phyloP scores from a whole-genome alignment of 1,140 invertebrate species.

The Metopolophium dirhodum region DNA sequence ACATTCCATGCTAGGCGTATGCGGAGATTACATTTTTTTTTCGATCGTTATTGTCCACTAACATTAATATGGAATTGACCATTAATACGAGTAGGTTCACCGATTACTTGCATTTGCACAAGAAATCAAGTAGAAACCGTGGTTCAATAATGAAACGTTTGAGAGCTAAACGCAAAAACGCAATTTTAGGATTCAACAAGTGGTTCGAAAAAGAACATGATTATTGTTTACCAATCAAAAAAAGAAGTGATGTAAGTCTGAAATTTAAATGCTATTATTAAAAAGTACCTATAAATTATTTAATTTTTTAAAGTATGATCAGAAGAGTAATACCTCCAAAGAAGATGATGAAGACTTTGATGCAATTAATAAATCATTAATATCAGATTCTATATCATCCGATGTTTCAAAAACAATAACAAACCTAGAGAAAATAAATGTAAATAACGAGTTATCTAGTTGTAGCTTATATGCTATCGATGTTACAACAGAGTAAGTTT shows the following conservation, averaged over 20 bases:
- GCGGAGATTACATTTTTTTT: not conserved
- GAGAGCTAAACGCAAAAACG: not conserved
- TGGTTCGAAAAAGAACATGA: conserved; percentile 46
- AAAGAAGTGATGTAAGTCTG: not conserved
- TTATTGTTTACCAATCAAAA: conserved; percentile 48
- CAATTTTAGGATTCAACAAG: not conserved
- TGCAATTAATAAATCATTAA: not conserved
- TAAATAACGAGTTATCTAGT: conserved; percentile 34
- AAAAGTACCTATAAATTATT: not conserved
- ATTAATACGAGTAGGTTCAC: not conserved
- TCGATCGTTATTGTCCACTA: not conserved
- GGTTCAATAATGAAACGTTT: not conserved
- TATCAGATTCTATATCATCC: not conserved
- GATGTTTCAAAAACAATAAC: not conserved
- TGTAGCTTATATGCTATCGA: conserved; percentile 46
- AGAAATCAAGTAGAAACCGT: not conserved
- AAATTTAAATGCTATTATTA: not conserved
- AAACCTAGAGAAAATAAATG: conserved; percentile 22
- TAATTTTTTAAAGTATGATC: not conserved
- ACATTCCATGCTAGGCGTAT: not conserved
- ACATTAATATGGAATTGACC: not conserved
- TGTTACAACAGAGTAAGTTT: conserved; percentile 46
- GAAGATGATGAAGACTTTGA: not conserved
- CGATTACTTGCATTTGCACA: not conserved
- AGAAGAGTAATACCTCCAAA: not conserved